Evolutionary conservation across 2,888 invertebrate species (phyloP).

Genomic region (Habrosyne pyritoides): DNA sequence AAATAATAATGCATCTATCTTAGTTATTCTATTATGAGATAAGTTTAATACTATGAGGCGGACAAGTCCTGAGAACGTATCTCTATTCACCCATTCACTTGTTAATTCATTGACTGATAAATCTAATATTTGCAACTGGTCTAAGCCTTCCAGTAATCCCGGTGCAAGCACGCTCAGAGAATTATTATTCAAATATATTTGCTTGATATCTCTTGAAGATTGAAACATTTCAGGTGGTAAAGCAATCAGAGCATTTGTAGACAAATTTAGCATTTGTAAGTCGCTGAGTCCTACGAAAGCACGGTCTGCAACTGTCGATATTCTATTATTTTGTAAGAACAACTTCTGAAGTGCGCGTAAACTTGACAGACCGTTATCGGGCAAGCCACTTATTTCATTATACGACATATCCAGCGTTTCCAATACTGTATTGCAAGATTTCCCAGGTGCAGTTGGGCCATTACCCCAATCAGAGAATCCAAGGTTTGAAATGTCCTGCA

Average conservation of each 20-base stretch:
- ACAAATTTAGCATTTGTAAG: slow-evolving; percentile 89
- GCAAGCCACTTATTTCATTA: slow-evolving; percentile 88
- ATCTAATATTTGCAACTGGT: slow-evolving; percentile 89
- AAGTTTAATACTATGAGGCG: slow-evolving; percentile 90
- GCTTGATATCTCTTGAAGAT: slow-evolving; percentile 87
- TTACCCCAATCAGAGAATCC: slow-evolving; percentile 90
- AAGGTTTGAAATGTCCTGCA: slow-evolving; percentile 90
- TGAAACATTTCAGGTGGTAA: slow-evolving; percentile 91
- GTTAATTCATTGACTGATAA: slow-evolving; percentile 89
- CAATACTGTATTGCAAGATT: slow-evolving; percentile 87
- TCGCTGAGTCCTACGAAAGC: slow-evolving; percentile 88
- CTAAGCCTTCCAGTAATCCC: slow-evolving; percentile 88
- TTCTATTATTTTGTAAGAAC: slow-evolving; percentile 89
- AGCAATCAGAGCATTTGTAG: slow-evolving; percentile 90
- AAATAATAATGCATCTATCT: slow-evolving; percentile 88
- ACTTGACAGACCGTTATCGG: slow-evolving; percentile 88
- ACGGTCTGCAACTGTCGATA: slow-evolving; percentile 88
- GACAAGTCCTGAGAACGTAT: slow-evolving; percentile 89
- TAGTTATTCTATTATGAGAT: slow-evolving; percentile 88
- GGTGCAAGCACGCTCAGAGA: slow-evolving; percentile 89
- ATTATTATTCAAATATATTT: slow-evolving; percentile 90
- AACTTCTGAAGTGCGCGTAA: slow-evolving; percentile 87
- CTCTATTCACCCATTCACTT: slow-evolving; percentile 90
- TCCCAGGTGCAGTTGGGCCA: slow-evolving; percentile 86
- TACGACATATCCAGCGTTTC: slow-evolving; percentile 88